Percentiles rank a stretch among this genome's conserved stretches.
Evolutionary conservation across 2,113 vertebrate species (phyloP).

Genomic region (Herpetotheres cachinnans): DNA sequence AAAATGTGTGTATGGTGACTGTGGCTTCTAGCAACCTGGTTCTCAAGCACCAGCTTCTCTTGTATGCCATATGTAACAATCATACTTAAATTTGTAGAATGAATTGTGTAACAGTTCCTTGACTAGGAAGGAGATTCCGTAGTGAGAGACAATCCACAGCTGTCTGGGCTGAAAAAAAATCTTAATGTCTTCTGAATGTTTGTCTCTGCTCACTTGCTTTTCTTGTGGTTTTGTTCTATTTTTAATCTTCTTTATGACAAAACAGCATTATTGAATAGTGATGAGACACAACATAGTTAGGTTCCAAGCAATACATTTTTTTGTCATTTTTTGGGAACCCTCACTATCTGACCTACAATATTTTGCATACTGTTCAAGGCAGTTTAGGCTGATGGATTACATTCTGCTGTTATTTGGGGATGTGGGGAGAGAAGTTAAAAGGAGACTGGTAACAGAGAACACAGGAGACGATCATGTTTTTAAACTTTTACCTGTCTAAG

Average conservation of each 20-base stretch:
- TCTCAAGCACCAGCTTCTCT: neutral
- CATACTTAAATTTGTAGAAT: neutral
- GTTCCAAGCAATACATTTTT: neutral
- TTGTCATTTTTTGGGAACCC: neutral
- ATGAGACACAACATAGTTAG: conserved; percentile 4
- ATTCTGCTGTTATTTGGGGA: neutral
- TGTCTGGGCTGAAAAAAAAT: neutral
- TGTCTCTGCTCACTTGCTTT: neutral
- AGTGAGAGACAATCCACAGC: conserved; percentile 1
- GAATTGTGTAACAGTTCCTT: neutral
- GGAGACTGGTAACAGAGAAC: neutral
- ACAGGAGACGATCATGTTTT: neutral
- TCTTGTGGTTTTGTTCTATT: conserved; percentile 25
- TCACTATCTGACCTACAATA: neutral
- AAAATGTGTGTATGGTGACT: neutral
- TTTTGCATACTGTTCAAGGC: neutral
- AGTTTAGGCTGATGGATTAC: neutral
- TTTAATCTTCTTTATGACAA: neutral
- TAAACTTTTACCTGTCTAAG: neutral
- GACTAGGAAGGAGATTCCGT: neutral
- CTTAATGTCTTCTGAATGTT: neutral
- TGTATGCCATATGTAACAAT: neutral
- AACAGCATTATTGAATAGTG: neutral
- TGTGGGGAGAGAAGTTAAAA: neutral
- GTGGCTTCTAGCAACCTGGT: neutral